Base-by-base conservation (phyloP, 2,113 vertebrate species). In the Pelobates fuscus region DNA sequence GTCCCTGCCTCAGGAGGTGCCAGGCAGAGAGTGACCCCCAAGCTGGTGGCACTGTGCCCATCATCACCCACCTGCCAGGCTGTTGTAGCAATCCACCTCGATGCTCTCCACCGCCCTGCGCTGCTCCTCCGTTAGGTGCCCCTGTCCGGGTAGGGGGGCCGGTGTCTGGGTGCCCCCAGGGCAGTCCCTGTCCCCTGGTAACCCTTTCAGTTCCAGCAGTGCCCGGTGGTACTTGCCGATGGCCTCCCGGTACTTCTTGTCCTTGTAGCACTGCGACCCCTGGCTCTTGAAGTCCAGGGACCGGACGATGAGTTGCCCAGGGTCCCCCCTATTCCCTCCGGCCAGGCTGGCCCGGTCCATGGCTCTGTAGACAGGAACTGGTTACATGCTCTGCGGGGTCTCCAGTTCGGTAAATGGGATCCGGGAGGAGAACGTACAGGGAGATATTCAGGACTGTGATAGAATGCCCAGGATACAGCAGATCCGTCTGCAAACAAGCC, bases 181-280 rank as follows among this genome's bases (percentile, higher is more conserved):
- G 73, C 88, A 87, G 30, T 93, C 95, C 71, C 91, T 78, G 7
- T 91, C 84, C 81, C 91, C 87, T 82, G 86, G 92, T 85, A 98
- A 86, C 70, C 94, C 95, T 87, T 98, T 98, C 70, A 99, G 95
- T 90, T 98, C 96, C 84, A 98, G 90, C 84, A 99, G 81, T 58
- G 97, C 96, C 77, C 97, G 92, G 89, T 99, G 97, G 77, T 98
- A 99, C 88, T 98, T 99, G 83, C 97, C 97, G 75, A 99, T 99
- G 86, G 97, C 97, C 83, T 98, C 97, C 61, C 95, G 92, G 91
- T 96, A 98, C 90, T 98, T 98, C 91, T 98, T 98, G 81, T 98
- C 97, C 88, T 97, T 97, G 92, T 98, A 99, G 84, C 97, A 98
- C 89, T 97, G 96, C 52, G 93, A 94, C 60, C 96, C 97, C 83